phyloP scores from a whole-genome alignment of 2,888 invertebrate species.

The Melinopterus prodromus region DNA sequence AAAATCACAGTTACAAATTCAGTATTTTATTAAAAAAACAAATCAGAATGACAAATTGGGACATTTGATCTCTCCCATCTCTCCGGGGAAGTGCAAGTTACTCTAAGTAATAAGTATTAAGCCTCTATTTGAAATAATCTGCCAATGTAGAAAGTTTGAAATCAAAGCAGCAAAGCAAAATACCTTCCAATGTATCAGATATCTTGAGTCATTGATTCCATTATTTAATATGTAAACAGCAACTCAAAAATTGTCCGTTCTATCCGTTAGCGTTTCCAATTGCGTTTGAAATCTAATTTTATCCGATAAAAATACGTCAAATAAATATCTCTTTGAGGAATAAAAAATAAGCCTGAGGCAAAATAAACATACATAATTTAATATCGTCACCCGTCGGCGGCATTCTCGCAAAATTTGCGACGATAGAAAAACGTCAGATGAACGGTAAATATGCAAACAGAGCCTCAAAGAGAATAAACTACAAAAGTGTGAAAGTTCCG shows the following conservation, averaged over 20 bases:
- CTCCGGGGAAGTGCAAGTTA: no score
- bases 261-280: neutral
- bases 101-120: no score
- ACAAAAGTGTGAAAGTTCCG: constrained; percentile 43
- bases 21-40: no score
- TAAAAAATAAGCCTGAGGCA: neutral
- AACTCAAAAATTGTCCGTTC: neutral
- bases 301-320: neutral
- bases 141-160: no score
- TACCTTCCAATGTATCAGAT: neutral
- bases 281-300: neutral
- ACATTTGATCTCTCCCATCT: no score
- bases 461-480: constrained; percentile 4
- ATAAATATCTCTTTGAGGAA: neutral
- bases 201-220: neutral
- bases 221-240: neutral
- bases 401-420: neutral
- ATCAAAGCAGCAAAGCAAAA: no score
- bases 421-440: neutral
- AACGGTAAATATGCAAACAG: constrained; percentile 4
- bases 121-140: no score
- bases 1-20: no score
- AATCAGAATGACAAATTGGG: no score
- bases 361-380: neutral
- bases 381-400: neutral